Evolutionary conservation across 2,888 invertebrate species (phyloP).

Genomic region (Andrena camellia): DNA sequence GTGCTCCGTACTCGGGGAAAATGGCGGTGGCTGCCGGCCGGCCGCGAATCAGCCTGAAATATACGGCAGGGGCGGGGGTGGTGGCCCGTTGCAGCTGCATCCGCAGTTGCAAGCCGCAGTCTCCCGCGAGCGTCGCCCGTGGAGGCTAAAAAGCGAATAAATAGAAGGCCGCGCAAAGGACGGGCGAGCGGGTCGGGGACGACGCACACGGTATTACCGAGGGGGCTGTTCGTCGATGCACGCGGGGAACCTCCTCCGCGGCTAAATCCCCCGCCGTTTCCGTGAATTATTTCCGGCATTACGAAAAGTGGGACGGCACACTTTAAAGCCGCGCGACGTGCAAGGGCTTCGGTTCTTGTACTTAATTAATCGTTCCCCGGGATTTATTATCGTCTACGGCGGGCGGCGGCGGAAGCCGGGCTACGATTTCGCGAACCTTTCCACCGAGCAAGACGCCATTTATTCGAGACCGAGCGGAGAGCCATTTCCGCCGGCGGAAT

Average conservation of each 20-base stretch:
- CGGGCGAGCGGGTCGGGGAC: constrained; percentile 18
- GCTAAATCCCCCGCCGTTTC: constrained; percentile 72
- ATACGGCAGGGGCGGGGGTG: constrained; percentile 46
- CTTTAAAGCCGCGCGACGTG: constrained; percentile 65
- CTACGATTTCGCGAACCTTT: constrained; percentile 48
- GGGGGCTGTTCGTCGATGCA: constrained; percentile 62
- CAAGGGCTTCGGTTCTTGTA: constrained; percentile 57
- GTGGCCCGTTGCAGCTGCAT: constrained; percentile 61
- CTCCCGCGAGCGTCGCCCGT: constrained; percentile 38
- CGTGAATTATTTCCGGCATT: constrained; percentile 73
- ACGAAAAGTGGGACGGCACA: constrained; percentile 73
- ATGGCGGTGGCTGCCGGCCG: constrained; percentile 65
- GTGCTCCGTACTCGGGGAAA: constrained; percentile 75
- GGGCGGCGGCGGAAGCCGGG: constrained; percentile 5
- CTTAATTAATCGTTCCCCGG: constrained; percentile 67
- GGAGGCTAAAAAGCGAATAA: constrained; percentile 60
- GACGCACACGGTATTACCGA: constrained; percentile 37
- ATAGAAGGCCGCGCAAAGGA: constrained; percentile 55
- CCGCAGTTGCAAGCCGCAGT: constrained; percentile 59
- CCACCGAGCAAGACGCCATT: constrained; percentile 61
- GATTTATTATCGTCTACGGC: constrained; percentile 70
- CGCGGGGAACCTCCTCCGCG: constrained; percentile 9
- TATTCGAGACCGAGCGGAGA: constrained; percentile 32
- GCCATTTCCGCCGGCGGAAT: constrained; percentile 13
- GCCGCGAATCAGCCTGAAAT: constrained; percentile 72